phyloP scores from a whole-genome alignment of 1,140 invertebrate genomes.

The Telenomus remus region DNA sequence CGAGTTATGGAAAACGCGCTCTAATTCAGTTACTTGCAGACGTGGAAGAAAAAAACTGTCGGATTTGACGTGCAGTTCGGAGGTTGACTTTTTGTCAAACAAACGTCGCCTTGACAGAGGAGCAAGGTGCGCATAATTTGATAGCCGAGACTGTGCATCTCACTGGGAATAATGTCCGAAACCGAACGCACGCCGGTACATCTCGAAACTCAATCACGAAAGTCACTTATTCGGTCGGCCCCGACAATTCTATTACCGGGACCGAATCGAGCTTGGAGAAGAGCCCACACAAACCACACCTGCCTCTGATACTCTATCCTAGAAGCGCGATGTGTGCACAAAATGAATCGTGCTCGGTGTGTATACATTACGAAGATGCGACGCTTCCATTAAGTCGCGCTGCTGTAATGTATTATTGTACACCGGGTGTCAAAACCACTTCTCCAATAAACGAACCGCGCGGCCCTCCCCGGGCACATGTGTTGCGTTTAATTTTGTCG shows the following conservation, averaged over 20 bases:
- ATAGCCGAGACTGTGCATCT: constrained; percentile 41
- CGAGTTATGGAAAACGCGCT: too few relatives aligned
- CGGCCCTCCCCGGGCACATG: constrained; percentile 2
- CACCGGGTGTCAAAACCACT: constrained; percentile 17
- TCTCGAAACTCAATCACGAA: constrained; percentile 57
- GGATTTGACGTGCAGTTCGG: too few relatives aligned
- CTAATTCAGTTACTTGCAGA: too few relatives aligned
- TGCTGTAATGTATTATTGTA: constrained; percentile 21
- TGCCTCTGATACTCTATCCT: constrained; percentile 37
- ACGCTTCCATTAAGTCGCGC: constrained; percentile 33
- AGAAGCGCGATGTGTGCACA: constrained; percentile 33
- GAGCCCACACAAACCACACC: constrained; percentile 53
- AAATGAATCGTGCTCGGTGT: constrained; percentile 42
- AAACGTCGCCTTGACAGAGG: neutral
- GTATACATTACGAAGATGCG: constrained; percentile 26
- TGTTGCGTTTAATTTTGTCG: constrained; percentile 24
- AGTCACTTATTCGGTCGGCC: constrained; percentile 58
- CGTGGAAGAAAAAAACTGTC: too few relatives aligned
- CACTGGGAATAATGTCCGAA: constrained; percentile 38
- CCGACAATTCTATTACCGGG: constrained; percentile 64
- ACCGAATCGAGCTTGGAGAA: constrained; percentile 31
- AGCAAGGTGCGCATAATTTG: constrained; percentile 37
- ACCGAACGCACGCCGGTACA: constrained; percentile 43
- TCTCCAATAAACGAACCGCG: constrained; percentile 28
- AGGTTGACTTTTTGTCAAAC: too few relatives aligned